A percentile compares a stretch with the other conserved stretches of the same genome.
phyloP scores from a whole-genome alignment of 2,797 vertebrate genomes.

The Scarus forsteni region DNA sequence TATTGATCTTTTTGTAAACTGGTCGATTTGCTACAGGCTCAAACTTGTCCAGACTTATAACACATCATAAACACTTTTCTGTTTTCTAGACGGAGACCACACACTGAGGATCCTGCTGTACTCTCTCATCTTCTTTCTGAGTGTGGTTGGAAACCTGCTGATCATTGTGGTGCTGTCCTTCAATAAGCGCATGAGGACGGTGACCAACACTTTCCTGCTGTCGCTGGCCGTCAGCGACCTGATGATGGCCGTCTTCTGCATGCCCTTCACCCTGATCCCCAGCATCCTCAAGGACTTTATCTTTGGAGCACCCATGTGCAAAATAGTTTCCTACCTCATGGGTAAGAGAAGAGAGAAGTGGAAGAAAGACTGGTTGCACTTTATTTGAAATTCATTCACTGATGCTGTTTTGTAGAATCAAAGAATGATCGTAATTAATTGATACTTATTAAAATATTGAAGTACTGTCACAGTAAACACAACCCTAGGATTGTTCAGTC shows the following conservation, averaged over 20 bases:
- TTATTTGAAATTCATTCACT: too few relatives aligned
- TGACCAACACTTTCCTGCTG: constrained; percentile 96
- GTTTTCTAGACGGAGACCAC: constrained; percentile 70
- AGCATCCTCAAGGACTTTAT: constrained; percentile 94
- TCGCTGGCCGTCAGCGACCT: constrained; percentile 95
- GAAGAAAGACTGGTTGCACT: not conserved
- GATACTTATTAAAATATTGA: too few relatives aligned
- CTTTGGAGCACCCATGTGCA: constrained; percentile 94
- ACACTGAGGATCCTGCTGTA: constrained; percentile 91
- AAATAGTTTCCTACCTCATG: constrained; percentile 94
- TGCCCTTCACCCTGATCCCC: constrained; percentile 96
- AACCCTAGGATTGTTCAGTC: too few relatives aligned
- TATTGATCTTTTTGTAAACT: constrained; percentile 23
- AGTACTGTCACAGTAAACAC: too few relatives aligned
- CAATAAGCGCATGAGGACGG: constrained; percentile 92
- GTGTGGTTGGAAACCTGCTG: constrained; percentile 91
- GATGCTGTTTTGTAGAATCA: too few relatives aligned
- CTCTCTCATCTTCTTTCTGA: constrained; percentile 90
- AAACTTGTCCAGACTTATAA: constrained; percentile 3
- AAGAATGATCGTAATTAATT: too few relatives aligned
- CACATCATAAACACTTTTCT: constrained; percentile 4
- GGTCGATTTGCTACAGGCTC: constrained; percentile 23
- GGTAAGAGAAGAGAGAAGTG: constrained; percentile 78
- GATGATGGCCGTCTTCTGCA: constrained; percentile 93
- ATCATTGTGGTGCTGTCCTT: constrained; percentile 91